Evolutionary conservation across 2,888 invertebrate species (phyloP).

Genomic region (Drosophila hamatofila): DNA sequence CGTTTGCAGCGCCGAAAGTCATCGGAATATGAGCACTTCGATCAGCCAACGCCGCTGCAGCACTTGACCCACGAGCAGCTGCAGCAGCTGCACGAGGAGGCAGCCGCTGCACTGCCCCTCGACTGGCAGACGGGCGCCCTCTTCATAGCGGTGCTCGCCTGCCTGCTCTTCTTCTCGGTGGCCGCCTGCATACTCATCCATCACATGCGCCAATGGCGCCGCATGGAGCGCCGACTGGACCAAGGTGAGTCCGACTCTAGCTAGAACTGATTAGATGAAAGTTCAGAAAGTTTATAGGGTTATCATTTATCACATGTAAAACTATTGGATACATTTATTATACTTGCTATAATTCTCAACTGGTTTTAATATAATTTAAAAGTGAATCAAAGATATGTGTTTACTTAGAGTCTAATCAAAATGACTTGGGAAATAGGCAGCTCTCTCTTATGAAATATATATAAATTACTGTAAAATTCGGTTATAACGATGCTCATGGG

Average conservation of each 20-base stretch:
- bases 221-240: conserved; percentile 91
- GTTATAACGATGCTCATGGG: no score
- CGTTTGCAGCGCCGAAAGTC: conserved; percentile 83
- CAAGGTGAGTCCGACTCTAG: conserved; percentile 87
- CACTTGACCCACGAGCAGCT: conserved; percentile 81
- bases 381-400: no score
- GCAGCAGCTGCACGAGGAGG: conserved; percentile 82
- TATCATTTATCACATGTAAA: no score
- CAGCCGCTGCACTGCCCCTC: conserved; percentile 85
- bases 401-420: no score
- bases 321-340: no score
- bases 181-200: conserved; percentile 91
- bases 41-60: conserved; percentile 65
- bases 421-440: no score
- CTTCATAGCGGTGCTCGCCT: conserved; percentile 90
- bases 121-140: conserved; percentile 91
- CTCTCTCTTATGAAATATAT: no score
- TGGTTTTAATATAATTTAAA: no score
- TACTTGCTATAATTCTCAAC: no score
- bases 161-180: conserved; percentile 92
- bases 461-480: no score
- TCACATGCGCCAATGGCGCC: conserved; percentile 92
- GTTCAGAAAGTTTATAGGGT: no score
- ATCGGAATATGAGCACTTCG: conserved; percentile 73
- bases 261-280: not conserved